phyloP scores from a whole-genome alignment of 2,888 invertebrate species.

The Hyposoter dolosus region DNA sequence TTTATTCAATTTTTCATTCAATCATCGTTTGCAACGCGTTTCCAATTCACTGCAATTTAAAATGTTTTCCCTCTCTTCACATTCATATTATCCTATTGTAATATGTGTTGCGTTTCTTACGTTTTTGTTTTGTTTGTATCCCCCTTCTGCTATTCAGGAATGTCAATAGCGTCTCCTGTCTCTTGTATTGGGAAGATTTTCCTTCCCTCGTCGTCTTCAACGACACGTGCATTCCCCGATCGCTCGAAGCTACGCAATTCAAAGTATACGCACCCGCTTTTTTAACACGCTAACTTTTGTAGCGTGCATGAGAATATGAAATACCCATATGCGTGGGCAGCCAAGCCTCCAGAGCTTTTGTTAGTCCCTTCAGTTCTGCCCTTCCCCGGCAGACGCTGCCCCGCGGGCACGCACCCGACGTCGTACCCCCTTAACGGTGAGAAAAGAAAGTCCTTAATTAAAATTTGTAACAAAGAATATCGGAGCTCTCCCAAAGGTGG shows the following conservation, averaged over 20 bases:
- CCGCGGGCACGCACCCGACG: constrained; percentile 71
- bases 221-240: constrained; percentile 52
- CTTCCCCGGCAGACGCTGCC: constrained; percentile 63
- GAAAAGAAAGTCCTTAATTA: constrained; percentile 77
- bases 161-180: constrained; percentile 30
- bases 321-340: constrained; percentile 61
- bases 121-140: constrained; percentile 16
- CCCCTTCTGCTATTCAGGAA: constrained; percentile 11
- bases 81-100: neutral
- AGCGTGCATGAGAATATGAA: constrained; percentile 59
- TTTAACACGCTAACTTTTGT: constrained; percentile 15
- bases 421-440: constrained; percentile 70
- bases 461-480: constrained; percentile 77
- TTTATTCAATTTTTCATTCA: neutral
- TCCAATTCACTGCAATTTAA: constrained; percentile 17
- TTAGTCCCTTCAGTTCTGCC: constrained; percentile 67
- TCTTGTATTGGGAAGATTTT: constrained; percentile 8
- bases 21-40: constrained; percentile 6
- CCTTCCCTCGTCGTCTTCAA: constrained; percentile 50
- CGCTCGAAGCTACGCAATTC: constrained; percentile 62
- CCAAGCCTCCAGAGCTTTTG: constrained; percentile 72
- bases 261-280: constrained; percentile 50
- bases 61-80: constrained; percentile 5
- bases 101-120: constrained; percentile 20
- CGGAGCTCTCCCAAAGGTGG: constrained; percentile 36